Base-by-base conservation (phyloP, 2,113 vertebrate species). In the Spilogale gracilis region DNA sequence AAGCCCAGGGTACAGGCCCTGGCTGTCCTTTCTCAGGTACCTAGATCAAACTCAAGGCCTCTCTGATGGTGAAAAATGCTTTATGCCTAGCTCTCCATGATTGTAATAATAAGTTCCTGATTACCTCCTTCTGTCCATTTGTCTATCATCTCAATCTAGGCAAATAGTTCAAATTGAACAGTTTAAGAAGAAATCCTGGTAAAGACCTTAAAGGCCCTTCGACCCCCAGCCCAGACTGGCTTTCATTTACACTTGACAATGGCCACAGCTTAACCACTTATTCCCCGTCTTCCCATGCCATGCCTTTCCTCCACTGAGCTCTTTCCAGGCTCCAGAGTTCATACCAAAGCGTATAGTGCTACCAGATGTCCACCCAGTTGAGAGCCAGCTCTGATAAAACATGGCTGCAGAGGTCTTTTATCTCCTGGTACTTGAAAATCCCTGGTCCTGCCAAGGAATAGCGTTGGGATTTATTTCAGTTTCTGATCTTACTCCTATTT, bases 131-230 rank as follows among this genome's bases (percentile, higher is more conserved):
- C 45, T 85, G n/a, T 25, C 32, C 58, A 52, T 54, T 27, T n/a
- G 54, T 52, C 71, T 45, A 30, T 63, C 73, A 27, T 74, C 73
- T 80, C 58, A 71, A 16, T 58, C 43, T 32, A 80, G 50, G n/a
- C 32, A 80, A 48, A 60, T 52, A n/a, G 48, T 84, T 94, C 84
- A 50, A 69, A 79, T 12, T 80, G 16, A 91, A 58, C 52, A 11
- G 20, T 92, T 91, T 90, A 73, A 79, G 48, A 89, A 82, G 63
- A 89, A 96, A 89, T 91, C 30, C n/a, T 82, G n/a, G 12, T 27
- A 83, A 54, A n/a, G 20, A 74, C 30, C 12, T 83, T 78, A 65
- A 69, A 87, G 20, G 48, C 14, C 8, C 63, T 89, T 21, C 54
- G 9, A 8, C 16, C 38, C 65, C 50, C 6, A 32, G 30, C 83